phyloP scores from a whole-genome alignment of 2,113 vertebrate genomes.

The Perca fluviatilis region DNA sequence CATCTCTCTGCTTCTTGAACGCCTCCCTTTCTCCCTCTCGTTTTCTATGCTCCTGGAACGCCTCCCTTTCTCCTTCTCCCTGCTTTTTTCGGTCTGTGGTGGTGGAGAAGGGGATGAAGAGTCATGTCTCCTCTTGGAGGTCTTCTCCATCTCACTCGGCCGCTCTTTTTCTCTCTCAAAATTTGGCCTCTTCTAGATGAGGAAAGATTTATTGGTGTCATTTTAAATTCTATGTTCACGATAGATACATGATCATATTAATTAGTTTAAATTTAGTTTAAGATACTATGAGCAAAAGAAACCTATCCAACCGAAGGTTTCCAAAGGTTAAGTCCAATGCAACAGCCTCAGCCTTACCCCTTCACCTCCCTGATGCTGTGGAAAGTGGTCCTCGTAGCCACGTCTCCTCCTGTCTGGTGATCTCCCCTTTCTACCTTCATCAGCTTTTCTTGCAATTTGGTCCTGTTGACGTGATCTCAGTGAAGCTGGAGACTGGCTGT shows the following conservation, averaged over 20 bases:
- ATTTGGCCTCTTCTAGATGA: conserved; percentile 64
- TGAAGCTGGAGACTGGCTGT: conserved; percentile 73
- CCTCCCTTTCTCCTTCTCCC: conserved; percentile 44
- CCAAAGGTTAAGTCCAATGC: background rate
- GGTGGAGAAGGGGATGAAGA: conserved; percentile 66
- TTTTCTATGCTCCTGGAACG: conserved; percentile 26
- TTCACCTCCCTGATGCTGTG: conserved; percentile 51
- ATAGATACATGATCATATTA: background rate
- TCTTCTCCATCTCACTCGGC: conserved; percentile 44
- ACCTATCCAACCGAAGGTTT: no score
- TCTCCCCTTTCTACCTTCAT: conserved; percentile 66
- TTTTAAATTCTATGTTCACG: background rate
- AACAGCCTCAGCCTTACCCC: conserved; percentile 53
- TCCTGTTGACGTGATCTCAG: conserved; percentile 60
- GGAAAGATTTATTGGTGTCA: background rate
- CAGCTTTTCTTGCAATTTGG: conserved; percentile 50
- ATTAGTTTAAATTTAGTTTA: background rate
- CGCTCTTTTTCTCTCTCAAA: conserved; percentile 50
- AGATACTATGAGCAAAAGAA: background rate
- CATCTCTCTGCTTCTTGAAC: conserved; percentile 20
- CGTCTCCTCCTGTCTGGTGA: conserved; percentile 73
- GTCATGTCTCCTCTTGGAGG: conserved; percentile 62
- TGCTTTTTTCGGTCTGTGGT: conserved; percentile 38
- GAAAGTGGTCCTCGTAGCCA: conserved; percentile 63
- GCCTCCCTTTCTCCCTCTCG: conserved; percentile 26